phyloP scores from a whole-genome alignment of 2,797 vertebrate genomes.

The Cottoperca gobio region DNA sequence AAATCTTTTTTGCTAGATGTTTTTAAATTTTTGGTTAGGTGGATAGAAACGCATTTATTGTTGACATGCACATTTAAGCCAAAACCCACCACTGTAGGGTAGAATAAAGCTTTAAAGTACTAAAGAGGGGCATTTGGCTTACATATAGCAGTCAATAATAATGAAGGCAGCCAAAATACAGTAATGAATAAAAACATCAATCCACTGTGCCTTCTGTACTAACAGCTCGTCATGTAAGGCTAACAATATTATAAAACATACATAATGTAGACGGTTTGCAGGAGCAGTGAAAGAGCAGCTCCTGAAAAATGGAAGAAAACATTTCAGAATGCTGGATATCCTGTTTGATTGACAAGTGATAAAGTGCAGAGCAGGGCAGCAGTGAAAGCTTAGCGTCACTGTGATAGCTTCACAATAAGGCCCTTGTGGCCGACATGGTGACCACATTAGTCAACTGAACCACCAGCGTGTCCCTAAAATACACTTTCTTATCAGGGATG shows the following conservation, averaged over 20 bases:
- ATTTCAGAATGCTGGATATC: neutral
- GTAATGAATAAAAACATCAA: neutral
- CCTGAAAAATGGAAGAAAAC: neutral
- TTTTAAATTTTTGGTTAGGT: no score
- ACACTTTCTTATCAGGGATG: constrained; percentile 57
- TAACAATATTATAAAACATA: neutral
- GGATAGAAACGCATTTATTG: neutral
- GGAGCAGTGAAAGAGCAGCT: neutral
- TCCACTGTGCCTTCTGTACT: neutral
- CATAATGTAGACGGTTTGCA: neutral
- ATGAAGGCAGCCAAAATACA: neutral
- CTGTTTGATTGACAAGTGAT: constrained; percentile 37
- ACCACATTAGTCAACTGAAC: constrained; percentile 5
- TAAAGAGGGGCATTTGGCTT: neutral
- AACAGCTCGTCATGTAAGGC: neutral
- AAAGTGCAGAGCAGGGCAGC: neutral
- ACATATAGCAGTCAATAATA: no score
- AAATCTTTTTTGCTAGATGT: no score
- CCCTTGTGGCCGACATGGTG: constrained; percentile 6
- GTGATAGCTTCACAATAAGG: neutral
- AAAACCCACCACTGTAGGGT: neutral
- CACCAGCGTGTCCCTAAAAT: constrained; percentile 27
- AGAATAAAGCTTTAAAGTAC: neutral
- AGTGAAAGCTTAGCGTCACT: neutral
- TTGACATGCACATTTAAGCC: neutral